Evolutionary conservation across 2,113 vertebrate genomes (phyloP).

Genomic region (Chloroceryle aenea): DNA sequence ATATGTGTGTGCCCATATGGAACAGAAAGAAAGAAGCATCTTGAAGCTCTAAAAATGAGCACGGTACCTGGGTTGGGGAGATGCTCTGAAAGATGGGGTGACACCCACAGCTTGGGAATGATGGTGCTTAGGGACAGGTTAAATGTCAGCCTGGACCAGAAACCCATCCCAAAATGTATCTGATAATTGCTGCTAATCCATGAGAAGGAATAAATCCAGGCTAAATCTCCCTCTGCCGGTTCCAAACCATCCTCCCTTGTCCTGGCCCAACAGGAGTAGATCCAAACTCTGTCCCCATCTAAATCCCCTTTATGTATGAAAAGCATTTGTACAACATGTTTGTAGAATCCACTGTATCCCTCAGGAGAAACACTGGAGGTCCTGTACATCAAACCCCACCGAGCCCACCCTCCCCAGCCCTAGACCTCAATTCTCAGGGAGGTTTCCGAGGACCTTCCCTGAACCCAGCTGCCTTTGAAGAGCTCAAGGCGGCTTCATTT

Average conservation of each 20-base stretch:
- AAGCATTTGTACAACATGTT: not conserved
- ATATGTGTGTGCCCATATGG: not conserved
- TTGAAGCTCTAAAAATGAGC: not conserved
- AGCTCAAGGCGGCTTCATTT: constrained; percentile 51
- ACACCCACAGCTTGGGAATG: not conserved
- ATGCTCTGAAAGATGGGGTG: not conserved
- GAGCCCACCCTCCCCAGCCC: not conserved
- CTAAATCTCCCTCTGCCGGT: not conserved
- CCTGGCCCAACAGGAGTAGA: fast-evolving
- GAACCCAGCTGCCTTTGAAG: constrained; percentile 34
- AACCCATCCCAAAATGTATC: not conserved
- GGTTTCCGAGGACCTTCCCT: not conserved
- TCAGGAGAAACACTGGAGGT: fast-evolving
- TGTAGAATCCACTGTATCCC: fast-evolving
- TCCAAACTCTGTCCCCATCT: not conserved
- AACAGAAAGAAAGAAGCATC: not conserved
- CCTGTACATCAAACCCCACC: not conserved
- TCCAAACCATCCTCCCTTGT: not conserved
- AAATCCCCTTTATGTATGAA: fast-evolving
- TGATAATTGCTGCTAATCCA: not conserved
- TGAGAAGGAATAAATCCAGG: not conserved
- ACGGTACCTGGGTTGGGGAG: not conserved
- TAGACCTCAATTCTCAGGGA: not conserved
- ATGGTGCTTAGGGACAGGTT: not conserved
- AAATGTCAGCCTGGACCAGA: not conserved